Evolutionary conservation across 2,113 vertebrate genomes (phyloP).

Genomic region (Datnioides undecimradiatus): DNA sequence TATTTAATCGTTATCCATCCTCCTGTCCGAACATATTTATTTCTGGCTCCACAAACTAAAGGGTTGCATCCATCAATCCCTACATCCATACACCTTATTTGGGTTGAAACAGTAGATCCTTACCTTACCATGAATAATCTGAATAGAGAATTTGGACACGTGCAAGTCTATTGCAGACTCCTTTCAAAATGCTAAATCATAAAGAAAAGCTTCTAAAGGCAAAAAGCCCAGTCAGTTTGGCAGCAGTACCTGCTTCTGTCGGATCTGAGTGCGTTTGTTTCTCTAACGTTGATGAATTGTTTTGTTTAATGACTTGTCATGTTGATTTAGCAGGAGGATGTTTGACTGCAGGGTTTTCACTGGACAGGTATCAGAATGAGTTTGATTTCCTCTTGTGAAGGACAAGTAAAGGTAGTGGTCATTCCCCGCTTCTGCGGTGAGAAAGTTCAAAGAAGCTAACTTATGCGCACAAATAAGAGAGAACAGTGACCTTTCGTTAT

Average conservation of each 20-base stretch:
- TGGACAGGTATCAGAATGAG: constrained; percentile 21
- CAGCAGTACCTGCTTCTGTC: neutral
- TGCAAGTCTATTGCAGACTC: neutral
- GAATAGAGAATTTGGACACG: neutral
- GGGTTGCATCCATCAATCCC: no score
- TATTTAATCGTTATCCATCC: no score
- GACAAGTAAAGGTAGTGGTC: neutral
- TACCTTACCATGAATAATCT: neutral
- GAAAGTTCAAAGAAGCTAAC: neutral
- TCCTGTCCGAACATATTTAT: no score
- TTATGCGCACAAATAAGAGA: constrained; percentile 20
- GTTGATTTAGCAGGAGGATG: neutral
- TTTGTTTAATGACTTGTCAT: neutral
- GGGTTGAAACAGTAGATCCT: neutral
- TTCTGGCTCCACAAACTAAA: no score
- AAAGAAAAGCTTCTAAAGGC: neutral
- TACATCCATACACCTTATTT: no score
- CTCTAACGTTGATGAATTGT: neutral
- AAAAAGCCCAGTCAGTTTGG: neutral
- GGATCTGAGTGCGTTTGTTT: neutral
- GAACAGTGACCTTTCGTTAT: neutral
- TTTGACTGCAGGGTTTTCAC: constrained; percentile 6
- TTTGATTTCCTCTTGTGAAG: constrained; percentile 12
- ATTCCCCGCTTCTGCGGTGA: constrained; percentile 2
- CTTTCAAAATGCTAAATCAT: neutral